Evolutionary conservation across 2,113 vertebrate species (phyloP), one percentile per base, ranked within the genome.

Genomic region (Fulica atra): DNA sequence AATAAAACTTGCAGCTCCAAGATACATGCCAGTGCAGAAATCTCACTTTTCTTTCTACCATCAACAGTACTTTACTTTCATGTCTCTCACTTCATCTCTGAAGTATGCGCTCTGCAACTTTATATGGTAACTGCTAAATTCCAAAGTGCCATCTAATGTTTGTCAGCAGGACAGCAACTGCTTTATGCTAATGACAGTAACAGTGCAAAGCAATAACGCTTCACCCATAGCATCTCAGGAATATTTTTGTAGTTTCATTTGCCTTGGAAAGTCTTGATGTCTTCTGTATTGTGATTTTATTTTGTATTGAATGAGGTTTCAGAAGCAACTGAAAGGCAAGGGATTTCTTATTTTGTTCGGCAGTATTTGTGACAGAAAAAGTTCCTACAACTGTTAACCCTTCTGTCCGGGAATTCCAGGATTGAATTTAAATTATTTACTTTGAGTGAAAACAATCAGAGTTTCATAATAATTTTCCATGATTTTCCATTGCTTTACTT

Each of bases 91-190:
- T 78, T 70, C 64, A 40, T 69, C 44, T 80, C 78, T 15, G 3
- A 17, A 40, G 9, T 40, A 3, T 60, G 46, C 64, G 54, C 86
- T 60, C 48, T 81, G 69, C 46, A 77, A 4, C 68, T 92, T 57
- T 36, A 12, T 28, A 13, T 59, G 71, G 89, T 40, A 83, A 7
- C 82, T 74, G 61, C 64, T 64, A 31, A 56, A 89, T 96, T 94
- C 88, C 88, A 29, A 94, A 93, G 92, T 84, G 93, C 95, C 85
- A 90, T 48, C 95, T 92, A 65, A 92, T 88, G 95, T 94, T 93
- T 95, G 95, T 86, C 86, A 74, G 90, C 82, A 96, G 90, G 92
- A 95, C 89, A 88, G 89, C 95, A 94, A 1, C 77, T 56, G 71
- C 24, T 28, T 77, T 61, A 12, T 50, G 79, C 25, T 21, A 10